These are phyloP conservation scores for Microctonus aethiopoides DNA, from an alignment of 2,888 invertebrate species.

Conservation along the genomic window DNA sequence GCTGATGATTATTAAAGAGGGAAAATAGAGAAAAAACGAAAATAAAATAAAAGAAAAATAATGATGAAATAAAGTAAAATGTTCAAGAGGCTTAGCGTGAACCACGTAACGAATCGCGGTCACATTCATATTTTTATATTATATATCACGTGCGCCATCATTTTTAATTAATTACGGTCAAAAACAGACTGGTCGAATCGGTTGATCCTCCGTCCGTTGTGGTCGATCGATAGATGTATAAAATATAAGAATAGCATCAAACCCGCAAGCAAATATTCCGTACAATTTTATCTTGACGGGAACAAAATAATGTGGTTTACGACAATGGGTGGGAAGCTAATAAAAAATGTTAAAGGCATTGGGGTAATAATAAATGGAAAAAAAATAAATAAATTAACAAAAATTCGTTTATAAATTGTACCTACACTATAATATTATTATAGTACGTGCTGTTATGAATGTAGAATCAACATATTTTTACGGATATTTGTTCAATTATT, in stretches of 20 bases:
- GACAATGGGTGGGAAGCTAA: background rate
- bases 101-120: conserved; percentile 44
- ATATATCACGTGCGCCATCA: conserved; percentile 38
- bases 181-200: conserved; percentile 33
- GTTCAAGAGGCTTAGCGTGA: conserved; percentile 50
- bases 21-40: conserved; percentile 20
- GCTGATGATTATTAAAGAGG: background rate
- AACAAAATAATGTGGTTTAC: conserved; percentile 2
- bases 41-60: conserved; percentile 32
- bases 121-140: conserved; percentile 54
- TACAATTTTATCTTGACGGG: conserved; percentile 5
- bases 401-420: conserved; percentile 11
- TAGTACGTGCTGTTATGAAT: background rate
- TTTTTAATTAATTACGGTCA: conserved; percentile 27
- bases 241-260: conserved; percentile 13
- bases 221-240: conserved; percentile 26
- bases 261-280: background rate
- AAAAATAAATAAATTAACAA: background rate
- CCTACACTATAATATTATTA: background rate
- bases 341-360: background rate
- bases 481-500: background rate
- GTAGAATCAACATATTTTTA: background rate
- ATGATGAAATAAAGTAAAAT: conserved; percentile 41
- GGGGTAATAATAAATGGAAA: background rate
- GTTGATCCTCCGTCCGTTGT: conserved; percentile 30